phyloP scores from a whole-genome alignment of 2,113 vertebrate species.

The Stercorarius parasiticus region DNA sequence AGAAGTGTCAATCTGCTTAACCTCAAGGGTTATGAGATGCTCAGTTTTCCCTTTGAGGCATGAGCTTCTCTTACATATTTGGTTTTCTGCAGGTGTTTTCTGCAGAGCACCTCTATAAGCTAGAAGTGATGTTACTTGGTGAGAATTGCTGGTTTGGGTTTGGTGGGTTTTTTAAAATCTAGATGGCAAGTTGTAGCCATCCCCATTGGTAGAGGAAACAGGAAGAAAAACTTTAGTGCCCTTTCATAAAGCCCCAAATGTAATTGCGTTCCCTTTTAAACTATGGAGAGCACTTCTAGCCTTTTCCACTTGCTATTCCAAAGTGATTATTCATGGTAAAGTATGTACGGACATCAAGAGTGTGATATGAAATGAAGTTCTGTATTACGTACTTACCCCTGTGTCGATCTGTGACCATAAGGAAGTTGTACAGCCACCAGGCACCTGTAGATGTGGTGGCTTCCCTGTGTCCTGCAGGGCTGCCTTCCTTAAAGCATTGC shows the following conservation, averaged over 20 bases:
- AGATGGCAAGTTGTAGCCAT: not conserved
- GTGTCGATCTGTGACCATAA: not conserved
- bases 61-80: not conserved
- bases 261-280: not conserved
- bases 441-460: rapidly evolving
- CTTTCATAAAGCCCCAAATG: not conserved
- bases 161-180: not conserved
- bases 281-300: not conserved
- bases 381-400: not conserved
- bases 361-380: not conserved
- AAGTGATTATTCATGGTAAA: not conserved
- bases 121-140: not conserved
- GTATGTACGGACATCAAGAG: not conserved
- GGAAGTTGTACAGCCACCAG: rapidly evolving
- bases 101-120: not conserved
- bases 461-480: not conserved
- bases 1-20: not conserved
- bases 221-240: not conserved
- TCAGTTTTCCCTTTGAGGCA: not conserved
- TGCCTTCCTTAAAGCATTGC: not conserved
- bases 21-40: not conserved
- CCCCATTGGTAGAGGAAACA: not conserved
- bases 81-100: not conserved
- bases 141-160: not conserved
- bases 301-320: not conserved